Conservation (phyloP, 2,113 vertebrate genomes). For the Crypturellus undulatus region DNA sequence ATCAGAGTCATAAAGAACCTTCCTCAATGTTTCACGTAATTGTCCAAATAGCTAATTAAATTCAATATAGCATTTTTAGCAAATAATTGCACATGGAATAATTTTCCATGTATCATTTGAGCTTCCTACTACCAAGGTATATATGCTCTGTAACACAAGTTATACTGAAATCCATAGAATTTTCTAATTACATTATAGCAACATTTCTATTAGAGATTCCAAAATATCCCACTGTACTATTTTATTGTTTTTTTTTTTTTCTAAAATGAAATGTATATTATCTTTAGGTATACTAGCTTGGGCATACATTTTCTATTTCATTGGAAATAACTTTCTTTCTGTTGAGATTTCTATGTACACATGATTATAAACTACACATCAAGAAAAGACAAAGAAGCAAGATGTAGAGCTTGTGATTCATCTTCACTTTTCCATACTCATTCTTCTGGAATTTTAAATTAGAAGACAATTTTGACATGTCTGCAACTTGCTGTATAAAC, state of each 20-base stretch:
- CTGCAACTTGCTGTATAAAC: neutral
- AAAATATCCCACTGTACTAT: neutral
- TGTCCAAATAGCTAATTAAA: neutral
- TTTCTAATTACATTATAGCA: neutral
- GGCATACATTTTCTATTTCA: neutral
- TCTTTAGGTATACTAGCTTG: neutral
- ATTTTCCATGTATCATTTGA: neutral
- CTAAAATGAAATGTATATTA: neutral
- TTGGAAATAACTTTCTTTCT: neutral
- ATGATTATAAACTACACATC: neutral
- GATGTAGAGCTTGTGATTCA: neutral
- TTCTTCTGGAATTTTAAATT: conserved; percentile 17
- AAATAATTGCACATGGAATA: neutral
- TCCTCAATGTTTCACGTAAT: neutral
- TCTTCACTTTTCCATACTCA: neutral
- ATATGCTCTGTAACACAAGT: neutral
- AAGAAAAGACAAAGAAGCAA: neutral
- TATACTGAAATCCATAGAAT: neutral
- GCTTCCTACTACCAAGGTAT: neutral
- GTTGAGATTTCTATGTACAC: neutral
- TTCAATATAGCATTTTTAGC: neutral
- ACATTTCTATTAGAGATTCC: neutral
- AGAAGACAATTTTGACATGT: neutral
- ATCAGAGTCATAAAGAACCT: neutral
- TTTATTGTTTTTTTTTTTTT: neutral